Percentiles rank a stretch among this genome's conserved stretches.
These are phyloP conservation scores for Phyllostomus discolor DNA, from an alignment of 2,113 vertebrate species.

Conservation along the genomic window DNA sequence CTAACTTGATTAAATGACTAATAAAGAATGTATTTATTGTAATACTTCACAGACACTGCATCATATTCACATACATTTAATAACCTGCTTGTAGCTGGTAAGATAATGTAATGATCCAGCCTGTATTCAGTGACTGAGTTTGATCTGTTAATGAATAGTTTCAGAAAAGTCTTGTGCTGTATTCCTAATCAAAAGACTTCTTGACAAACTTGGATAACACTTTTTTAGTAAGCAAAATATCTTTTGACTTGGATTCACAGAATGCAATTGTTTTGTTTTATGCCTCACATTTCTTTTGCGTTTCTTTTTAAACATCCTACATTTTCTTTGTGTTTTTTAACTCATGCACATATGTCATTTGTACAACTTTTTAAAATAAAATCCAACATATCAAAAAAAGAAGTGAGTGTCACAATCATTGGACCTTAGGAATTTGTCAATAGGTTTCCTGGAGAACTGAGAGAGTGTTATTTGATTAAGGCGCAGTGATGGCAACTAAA, in stretches of 20 bases:
- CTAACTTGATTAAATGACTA: conserved; percentile 26
- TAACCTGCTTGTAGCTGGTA: not conserved
- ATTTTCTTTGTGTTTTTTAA: conserved; percentile 71
- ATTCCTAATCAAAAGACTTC: conserved; percentile 32
- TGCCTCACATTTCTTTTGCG: conserved; percentile 67
- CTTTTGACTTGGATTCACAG: conserved; percentile 69
- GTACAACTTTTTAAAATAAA: conserved; percentile 82
- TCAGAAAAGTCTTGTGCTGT: conserved; percentile 40
- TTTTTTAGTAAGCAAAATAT: conserved; percentile 67
- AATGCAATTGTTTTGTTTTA: conserved; percentile 69
- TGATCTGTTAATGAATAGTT: conserved; percentile 38
- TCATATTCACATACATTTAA: not conserved
- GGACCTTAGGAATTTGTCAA: not conserved
- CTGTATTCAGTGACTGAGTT: not conserved
- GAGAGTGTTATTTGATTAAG: not conserved
- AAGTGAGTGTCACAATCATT: not conserved
- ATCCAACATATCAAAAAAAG: not conserved
- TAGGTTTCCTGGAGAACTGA: not conserved
- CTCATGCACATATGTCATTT: conserved; percentile 70
- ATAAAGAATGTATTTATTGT: conserved; percentile 57
- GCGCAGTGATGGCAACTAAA: not conserved
- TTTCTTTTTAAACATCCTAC: conserved; percentile 75
- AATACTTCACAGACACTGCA: conserved; percentile 56
- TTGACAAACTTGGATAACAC: conserved; percentile 70
- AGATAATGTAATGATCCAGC: conserved; percentile 14